Conservation (phyloP, 1,140 invertebrate species). For the Drosophila orosa region DNA sequence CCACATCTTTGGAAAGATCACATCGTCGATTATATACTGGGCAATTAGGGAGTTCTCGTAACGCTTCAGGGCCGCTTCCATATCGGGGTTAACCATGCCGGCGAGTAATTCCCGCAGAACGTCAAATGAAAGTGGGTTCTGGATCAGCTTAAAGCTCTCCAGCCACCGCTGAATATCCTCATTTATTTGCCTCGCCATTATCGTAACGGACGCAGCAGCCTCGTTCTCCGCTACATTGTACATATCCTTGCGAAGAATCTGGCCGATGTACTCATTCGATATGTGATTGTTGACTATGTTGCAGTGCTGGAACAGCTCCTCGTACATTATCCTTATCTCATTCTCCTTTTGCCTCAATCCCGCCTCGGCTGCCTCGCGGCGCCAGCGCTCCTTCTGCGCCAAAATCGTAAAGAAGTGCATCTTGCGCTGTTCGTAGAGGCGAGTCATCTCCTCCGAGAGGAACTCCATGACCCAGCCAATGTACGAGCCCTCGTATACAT, state of each 20-base stretch:
- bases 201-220: slow-evolving; percentile 85
- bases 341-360: slow-evolving; percentile 88
- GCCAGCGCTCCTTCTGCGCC: slow-evolving; percentile 87
- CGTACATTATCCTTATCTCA: slow-evolving; percentile 87
- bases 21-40: slow-evolving; percentile 67
- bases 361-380: slow-evolving; percentile 88
- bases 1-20: slow-evolving; percentile 54
- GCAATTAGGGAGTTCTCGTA: slow-evolving; percentile 50
- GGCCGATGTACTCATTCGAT: slow-evolving; percentile 88
- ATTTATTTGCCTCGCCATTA: slow-evolving; percentile 87
- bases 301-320: slow-evolving; percentile 87
- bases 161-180: slow-evolving; percentile 78
- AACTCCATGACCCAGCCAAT: slow-evolving; percentile 79
- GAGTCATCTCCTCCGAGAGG: slow-evolving; percentile 87
- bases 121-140: slow-evolving; percentile 84
- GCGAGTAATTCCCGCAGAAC: slow-evolving; percentile 45
- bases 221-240: slow-evolving; percentile 86
- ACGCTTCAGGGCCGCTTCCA: slow-evolving; percentile 16
- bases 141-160: slow-evolving; percentile 80
- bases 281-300: slow-evolving; percentile 86
- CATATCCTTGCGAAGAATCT: slow-evolving; percentile 87
- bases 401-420: slow-evolving; percentile 89
- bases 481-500: slow-evolving; percentile 68
- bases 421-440: slow-evolving; percentile 88
- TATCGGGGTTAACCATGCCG: slow-evolving; percentile 51